Conservation (phyloP, 2,113 vertebrate genomes). For the Psilopogon haemacephalus region DNA sequence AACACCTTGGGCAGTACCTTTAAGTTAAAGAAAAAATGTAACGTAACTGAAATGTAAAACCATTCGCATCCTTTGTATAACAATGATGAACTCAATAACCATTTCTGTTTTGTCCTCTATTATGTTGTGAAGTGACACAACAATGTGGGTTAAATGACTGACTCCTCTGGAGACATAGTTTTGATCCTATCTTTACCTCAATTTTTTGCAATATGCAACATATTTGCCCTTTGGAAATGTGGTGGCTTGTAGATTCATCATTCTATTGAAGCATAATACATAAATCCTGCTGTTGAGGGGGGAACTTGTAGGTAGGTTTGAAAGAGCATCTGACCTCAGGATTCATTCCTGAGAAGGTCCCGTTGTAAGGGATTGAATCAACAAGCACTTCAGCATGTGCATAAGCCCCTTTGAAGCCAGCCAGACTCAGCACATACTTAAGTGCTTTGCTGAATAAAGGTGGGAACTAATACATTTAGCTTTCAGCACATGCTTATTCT, state of each 20-base stretch:
- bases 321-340: neutral
- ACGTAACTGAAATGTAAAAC: neutral
- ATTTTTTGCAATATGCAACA: neutral
- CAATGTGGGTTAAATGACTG: neutral
- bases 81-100: neutral
- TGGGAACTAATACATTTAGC: slow-evolving; percentile 18
- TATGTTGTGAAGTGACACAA: neutral
- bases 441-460: slow-evolving; percentile 16
- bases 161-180: neutral
- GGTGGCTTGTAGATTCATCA: neutral
- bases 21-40: neutral
- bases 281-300: neutral
- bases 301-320: neutral
- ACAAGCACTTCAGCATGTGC: neutral
- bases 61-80: neutral
- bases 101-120: neutral
- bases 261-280: neutral
- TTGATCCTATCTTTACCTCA: neutral
- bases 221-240: neutral
- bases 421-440: slow-evolving; percentile 1
- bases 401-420: neutral
- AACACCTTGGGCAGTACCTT: neutral
- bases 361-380: neutral
- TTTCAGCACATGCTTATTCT: neutral
- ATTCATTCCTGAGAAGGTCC: neutral